A percentile compares a stretch with the other conserved stretches of the same genome.
Evolutionary conservation across 2,113 vertebrate species (phyloP).

Genomic region (Edolisoma coerulescens): DNA sequence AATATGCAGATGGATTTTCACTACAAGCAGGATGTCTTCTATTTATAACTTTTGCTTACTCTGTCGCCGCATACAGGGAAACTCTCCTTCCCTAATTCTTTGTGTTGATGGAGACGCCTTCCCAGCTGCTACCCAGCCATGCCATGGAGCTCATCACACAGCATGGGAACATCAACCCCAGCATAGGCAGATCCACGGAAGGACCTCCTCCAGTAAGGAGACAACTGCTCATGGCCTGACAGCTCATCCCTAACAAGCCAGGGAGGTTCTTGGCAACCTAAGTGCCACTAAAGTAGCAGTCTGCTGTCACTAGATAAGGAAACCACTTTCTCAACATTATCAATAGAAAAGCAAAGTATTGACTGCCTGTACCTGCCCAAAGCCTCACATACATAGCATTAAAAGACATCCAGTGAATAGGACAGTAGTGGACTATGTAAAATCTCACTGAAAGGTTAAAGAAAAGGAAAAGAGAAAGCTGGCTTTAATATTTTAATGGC

Average conservation of each 20-base stretch:
- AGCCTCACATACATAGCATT: neutral
- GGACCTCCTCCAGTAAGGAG: neutral
- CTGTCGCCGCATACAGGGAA: rapidly evolving
- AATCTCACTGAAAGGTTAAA: neutral
- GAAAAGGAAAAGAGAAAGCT: neutral
- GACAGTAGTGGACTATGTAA: neutral
- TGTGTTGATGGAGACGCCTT: neutral
- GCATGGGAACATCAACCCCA: neutral
- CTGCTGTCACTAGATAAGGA: neutral
- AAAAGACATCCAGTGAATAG: neutral
- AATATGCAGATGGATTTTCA: neutral
- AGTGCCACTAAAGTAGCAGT: neutral
- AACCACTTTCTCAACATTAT: neutral
- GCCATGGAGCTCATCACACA: rapidly evolving
- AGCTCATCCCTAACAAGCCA: neutral
- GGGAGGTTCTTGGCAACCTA: neutral
- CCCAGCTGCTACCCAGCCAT: neutral
- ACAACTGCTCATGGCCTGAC: no score
- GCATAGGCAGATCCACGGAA: rapidly evolving
- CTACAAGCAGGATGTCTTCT: neutral
- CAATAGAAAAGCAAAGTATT: neutral
- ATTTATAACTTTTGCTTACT: neutral
- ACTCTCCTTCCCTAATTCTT: neutral
- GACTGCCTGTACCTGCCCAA: neutral
- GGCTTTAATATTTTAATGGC: neutral